A percentile compares a stretch with the other conserved stretches of the same genome.
phyloP scores from a whole-genome alignment of 1,140 invertebrate species.

The Drosophila fuyamai region DNA sequence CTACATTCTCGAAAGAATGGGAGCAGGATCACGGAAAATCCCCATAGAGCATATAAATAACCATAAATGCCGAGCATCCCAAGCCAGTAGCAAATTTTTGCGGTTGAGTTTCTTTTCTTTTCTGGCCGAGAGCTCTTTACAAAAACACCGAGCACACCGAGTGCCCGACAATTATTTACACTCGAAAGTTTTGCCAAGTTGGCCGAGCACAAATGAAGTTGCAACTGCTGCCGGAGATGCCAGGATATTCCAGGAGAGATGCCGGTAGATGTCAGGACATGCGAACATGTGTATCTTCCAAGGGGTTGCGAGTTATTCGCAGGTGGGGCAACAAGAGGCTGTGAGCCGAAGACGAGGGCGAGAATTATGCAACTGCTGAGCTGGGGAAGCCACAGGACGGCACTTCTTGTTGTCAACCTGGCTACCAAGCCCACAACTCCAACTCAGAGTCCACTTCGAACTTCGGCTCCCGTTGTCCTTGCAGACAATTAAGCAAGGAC shows the following conservation, averaged over 20 bases:
- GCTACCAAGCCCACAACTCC: slow-evolving; percentile 15
- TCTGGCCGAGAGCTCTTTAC: slow-evolving; percentile 7
- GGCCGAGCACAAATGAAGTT: slow-evolving; percentile 71
- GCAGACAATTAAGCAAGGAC: slow-evolving; percentile 80
- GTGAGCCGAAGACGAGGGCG: slow-evolving; percentile 30
- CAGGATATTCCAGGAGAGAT: slow-evolving; percentile 22
- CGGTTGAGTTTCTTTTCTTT: slow-evolving; percentile 66
- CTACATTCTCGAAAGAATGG: neutral
- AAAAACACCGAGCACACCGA: slow-evolving; percentile 14
- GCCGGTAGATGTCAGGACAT: slow-evolving; percentile 32
- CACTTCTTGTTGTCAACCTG: slow-evolving; percentile 55
- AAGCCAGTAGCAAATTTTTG: slow-evolving; percentile 62
- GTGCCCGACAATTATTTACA: slow-evolving; percentile 78
- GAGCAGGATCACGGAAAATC: slow-evolving; percentile 6
- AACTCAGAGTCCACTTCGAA: neutral
- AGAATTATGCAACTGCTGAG: slow-evolving; percentile 72
- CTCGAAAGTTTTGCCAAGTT: slow-evolving; percentile 75
- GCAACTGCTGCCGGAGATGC: slow-evolving; percentile 35
- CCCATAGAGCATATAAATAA: slow-evolving; percentile 64
- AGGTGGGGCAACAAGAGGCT: neutral
- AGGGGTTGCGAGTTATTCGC: slow-evolving; percentile 22
- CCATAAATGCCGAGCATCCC: slow-evolving; percentile 63
- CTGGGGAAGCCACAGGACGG: slow-evolving; percentile 33
- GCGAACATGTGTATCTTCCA: slow-evolving; percentile 40
- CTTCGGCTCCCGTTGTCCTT: slow-evolving; percentile 58